These are phyloP conservation scores for Meteorus sp. DNA, from an alignment of 1,140 invertebrate species.

Conservation along the genomic window DNA sequence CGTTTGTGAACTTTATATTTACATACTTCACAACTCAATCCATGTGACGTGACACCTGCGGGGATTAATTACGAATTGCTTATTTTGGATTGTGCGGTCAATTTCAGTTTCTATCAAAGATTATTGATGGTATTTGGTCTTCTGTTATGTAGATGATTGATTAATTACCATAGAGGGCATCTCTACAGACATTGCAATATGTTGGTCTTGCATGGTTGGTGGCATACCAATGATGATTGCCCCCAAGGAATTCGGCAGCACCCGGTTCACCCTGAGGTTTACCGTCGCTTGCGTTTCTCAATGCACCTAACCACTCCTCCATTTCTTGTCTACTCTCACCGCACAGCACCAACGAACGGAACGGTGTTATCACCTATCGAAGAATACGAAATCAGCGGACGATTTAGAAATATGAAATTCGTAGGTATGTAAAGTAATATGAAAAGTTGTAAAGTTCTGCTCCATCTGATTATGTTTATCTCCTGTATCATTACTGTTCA, in stretches of 20 bases:
- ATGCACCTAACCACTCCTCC: slow-evolving; percentile 85
- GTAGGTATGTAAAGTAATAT: too few relatives aligned
- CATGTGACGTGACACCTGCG: slow-evolving; percentile 86
- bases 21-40: slow-evolving; percentile 94
- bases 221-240: slow-evolving; percentile 91
- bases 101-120: too few relatives aligned
- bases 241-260: slow-evolving; percentile 76
- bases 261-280: slow-evolving; percentile 64
- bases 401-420: too few relatives aligned
- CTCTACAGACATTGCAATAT: slow-evolving; percentile 94
- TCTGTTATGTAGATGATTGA: slow-evolving; percentile 11
- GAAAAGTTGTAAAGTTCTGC: too few relatives aligned
- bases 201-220: slow-evolving; percentile 92
- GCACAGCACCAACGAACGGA: slow-evolving; percentile 79
- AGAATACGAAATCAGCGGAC: slow-evolving; percentile 32
- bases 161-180: slow-evolving; percentile 75
- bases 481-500: neutral
- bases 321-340: slow-evolving; percentile 81
- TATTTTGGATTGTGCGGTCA: too few relatives aligned
- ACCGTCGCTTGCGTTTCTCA: slow-evolving; percentile 73
- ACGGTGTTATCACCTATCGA: slow-evolving; percentile 82
- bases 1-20: slow-evolving; percentile 96
- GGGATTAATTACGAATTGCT: slow-evolving; percentile 21
- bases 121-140: too few relatives aligned
- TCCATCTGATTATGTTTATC: slow-evolving; percentile 1